These are phyloP conservation scores for Valencia hispanica DNA, from an alignment of 2,797 vertebrate species.

Conservation along the genomic window DNA sequence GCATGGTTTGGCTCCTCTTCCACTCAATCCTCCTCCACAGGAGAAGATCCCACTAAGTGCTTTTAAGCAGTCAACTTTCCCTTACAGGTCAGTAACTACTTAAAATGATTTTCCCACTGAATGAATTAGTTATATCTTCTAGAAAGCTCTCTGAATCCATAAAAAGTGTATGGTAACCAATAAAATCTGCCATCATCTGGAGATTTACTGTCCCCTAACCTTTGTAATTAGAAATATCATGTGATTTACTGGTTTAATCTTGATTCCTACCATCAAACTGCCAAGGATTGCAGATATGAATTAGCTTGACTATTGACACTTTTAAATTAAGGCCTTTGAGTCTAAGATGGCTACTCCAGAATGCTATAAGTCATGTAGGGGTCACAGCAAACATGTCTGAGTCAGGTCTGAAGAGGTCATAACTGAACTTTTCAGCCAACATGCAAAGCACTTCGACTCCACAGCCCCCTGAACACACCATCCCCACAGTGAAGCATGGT, in stretches of 20 bases:
- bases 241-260: not conserved
- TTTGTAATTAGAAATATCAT: not conserved
- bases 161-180: too few species aligned
- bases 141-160: not conserved
- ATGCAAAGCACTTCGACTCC: not conserved
- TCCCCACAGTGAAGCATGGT: not conserved
- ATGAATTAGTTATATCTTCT: not conserved
- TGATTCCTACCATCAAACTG: not conserved
- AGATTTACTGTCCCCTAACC: not conserved
- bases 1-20: not conserved
- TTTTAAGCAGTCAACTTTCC: not conserved
- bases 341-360: not conserved
- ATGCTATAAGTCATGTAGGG: not conserved
- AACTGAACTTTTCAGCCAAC: too few species aligned
- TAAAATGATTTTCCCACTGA: not conserved
- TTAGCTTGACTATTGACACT: not conserved
- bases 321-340: too few species aligned
- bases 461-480: too few species aligned
- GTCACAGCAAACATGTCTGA: not conserved
- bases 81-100: not conserved
- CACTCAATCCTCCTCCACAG: not conserved
- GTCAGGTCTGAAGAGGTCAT: not conserved
- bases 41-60: not conserved
- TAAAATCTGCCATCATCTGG: not conserved
- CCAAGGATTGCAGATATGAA: not conserved